Percentiles rank a stretch among this genome's conserved stretches.
These are phyloP conservation scores for Agriopis aurantiaria DNA, from an alignment of 2,888 invertebrate species.

Conservation along the genomic window DNA sequence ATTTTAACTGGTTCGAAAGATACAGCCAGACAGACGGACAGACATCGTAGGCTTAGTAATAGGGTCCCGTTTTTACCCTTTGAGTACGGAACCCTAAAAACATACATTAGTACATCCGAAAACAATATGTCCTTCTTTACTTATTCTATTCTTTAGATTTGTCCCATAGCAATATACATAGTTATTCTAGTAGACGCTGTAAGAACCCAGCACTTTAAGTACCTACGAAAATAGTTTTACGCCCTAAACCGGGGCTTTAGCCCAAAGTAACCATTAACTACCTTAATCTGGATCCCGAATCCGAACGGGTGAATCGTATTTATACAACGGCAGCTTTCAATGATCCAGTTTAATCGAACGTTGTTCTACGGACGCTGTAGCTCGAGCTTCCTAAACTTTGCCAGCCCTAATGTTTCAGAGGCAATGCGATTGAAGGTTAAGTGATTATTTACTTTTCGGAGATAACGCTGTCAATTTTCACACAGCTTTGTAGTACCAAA, in stretches of 20 bases:
- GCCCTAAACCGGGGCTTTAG: slow-evolving; percentile 45
- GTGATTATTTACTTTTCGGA: background rate
- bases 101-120: too few species aligned
- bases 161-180: background rate
- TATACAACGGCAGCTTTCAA: slow-evolving; percentile 44
- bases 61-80: too few species aligned
- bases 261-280: slow-evolving; percentile 47
- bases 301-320: slow-evolving; percentile 48
- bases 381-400: slow-evolving; percentile 24
- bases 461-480: too few species aligned
- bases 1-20: too few species aligned
- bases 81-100: too few species aligned
- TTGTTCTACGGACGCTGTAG: slow-evolving; percentile 27
- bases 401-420: background rate
- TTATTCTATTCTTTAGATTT: too few species aligned
- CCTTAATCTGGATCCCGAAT: slow-evolving; percentile 43
- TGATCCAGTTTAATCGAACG: slow-evolving; percentile 42
- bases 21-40: too few species aligned
- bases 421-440: background rate
- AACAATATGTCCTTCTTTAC: too few species aligned
- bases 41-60: too few species aligned
- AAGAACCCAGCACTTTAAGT: slow-evolving; percentile 15
- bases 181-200: background rate
- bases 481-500: too few species aligned
- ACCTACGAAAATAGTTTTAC: slow-evolving; percentile 36